These are phyloP conservation scores for Eupithecia dodoneata DNA, from an alignment of 2,888 invertebrate genomes.

Conservation along the genomic window DNA sequence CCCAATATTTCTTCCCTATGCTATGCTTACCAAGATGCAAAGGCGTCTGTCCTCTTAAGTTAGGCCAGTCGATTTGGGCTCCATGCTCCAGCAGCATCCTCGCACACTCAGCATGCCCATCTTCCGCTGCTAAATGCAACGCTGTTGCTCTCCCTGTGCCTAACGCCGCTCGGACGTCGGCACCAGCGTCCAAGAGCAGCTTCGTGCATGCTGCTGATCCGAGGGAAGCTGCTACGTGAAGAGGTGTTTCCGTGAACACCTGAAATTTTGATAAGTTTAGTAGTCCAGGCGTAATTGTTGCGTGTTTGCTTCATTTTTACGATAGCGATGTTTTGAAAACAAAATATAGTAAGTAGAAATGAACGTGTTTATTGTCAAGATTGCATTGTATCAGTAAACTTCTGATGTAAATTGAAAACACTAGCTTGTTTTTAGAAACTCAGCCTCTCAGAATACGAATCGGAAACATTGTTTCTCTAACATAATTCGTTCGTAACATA, in stretches of 20 bases:
- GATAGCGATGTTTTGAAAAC: background rate
- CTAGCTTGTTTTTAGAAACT: slow-evolving; percentile 7
- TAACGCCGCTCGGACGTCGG: slow-evolving; percentile 90
- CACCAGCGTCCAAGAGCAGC: slow-evolving; percentile 90
- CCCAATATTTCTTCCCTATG: background rate
- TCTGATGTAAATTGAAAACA: slow-evolving; percentile 1
- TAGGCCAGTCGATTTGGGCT: slow-evolving; percentile 90
- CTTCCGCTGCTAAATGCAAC: slow-evolving; percentile 94
- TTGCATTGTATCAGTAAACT: background rate
- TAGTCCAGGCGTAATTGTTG: background rate
- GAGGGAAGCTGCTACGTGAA: slow-evolving; percentile 91
- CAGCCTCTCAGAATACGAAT: background rate
- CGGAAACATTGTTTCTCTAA: slow-evolving; percentile 20
- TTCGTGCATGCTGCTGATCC: slow-evolving; percentile 88
- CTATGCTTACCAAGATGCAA: slow-evolving; percentile 87
- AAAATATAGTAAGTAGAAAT: background rate
- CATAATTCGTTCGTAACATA: slow-evolving; percentile 21
- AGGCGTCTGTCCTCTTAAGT: slow-evolving; percentile 91
- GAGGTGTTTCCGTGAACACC: slow-evolving; percentile 93
- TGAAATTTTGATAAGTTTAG: slow-evolving; percentile 51
- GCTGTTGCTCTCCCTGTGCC: slow-evolving; percentile 90
- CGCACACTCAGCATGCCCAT: slow-evolving; percentile 92
- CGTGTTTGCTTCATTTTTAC: background rate
- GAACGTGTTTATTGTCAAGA: slow-evolving; percentile 3
- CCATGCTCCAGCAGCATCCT: slow-evolving; percentile 88